Evolutionary conservation across 2,797 vertebrate species (phyloP).

Genomic region (Mormyrus proboscirostris): DNA sequence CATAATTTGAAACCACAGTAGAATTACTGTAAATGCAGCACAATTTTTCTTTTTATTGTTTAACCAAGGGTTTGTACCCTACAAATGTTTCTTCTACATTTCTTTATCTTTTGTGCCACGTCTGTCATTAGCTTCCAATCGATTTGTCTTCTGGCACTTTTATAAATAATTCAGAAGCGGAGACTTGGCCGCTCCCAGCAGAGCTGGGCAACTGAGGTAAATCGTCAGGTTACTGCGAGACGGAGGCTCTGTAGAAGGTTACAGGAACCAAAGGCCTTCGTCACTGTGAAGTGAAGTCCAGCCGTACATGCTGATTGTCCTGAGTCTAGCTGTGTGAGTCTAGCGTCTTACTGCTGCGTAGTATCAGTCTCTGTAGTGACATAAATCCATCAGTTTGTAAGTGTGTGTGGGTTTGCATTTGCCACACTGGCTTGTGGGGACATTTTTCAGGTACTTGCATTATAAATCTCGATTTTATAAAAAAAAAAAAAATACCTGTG

Average conservation of each 20-base stretch:
- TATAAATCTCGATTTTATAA: background rate
- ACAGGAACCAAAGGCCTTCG: conserved; percentile 30
- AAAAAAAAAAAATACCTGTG: background rate
- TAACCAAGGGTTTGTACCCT: background rate
- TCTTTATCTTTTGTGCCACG: background rate
- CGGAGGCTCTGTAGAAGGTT: conserved; percentile 31
- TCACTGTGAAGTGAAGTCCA: conserved; percentile 3
- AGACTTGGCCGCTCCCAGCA: background rate
- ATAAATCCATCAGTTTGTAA: background rate
- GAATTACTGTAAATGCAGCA: background rate
- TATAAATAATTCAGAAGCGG: background rate
- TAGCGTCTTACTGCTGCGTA: background rate
- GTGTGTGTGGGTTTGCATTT: background rate
- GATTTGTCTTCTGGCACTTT: background rate
- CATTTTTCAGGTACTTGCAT: background rate
- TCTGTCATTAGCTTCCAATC: background rate
- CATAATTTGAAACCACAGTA: background rate
- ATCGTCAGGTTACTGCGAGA: background rate
- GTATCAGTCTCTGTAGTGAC: background rate
- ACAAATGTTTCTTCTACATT: background rate
- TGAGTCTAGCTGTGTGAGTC: background rate
- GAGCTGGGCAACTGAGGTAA: background rate
- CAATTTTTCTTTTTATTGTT: background rate
- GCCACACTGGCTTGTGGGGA: background rate
- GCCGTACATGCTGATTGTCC: background rate